phyloP scores from a whole-genome alignment of 2,797 vertebrate genomes.

The Platalea minor region DNA sequence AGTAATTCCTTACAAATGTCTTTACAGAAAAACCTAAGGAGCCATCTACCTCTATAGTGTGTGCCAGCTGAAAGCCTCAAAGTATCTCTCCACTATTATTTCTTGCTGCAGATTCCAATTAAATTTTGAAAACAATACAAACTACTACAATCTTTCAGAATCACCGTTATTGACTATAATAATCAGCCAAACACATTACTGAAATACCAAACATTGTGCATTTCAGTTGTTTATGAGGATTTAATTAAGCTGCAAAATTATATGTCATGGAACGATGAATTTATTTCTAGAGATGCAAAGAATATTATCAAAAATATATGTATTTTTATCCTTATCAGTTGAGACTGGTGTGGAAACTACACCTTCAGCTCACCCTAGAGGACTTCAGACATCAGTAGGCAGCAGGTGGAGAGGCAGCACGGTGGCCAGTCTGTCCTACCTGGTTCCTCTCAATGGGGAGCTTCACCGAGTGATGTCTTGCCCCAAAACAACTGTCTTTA shows the following conservation, averaged over 20 bases:
- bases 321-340: not conserved
- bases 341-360: not conserved
- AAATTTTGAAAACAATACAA: not conserved
- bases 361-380: not conserved
- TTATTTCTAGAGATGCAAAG: not conserved
- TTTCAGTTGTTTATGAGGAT: not conserved
- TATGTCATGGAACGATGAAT: accelerated
- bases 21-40: not conserved
- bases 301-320: accelerated
- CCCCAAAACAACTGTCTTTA: not conserved
- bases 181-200: not conserved
- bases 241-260: not conserved
- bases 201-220: not conserved
- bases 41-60: not conserved
- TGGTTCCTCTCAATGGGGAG: not conserved
- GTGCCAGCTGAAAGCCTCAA: not conserved
- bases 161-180: not conserved
- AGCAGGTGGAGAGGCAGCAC: not conserved
- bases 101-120: not conserved
- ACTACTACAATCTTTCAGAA: not conserved
- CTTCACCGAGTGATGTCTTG: not conserved
- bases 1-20: not conserved
- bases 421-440: not conserved
- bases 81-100: not conserved
- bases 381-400: not conserved